A percentile compares a stretch with the other conserved stretches of the same genome.
phyloP scores from a whole-genome alignment of 2,888 invertebrate genomes.

The Lobophora halterata region DNA sequence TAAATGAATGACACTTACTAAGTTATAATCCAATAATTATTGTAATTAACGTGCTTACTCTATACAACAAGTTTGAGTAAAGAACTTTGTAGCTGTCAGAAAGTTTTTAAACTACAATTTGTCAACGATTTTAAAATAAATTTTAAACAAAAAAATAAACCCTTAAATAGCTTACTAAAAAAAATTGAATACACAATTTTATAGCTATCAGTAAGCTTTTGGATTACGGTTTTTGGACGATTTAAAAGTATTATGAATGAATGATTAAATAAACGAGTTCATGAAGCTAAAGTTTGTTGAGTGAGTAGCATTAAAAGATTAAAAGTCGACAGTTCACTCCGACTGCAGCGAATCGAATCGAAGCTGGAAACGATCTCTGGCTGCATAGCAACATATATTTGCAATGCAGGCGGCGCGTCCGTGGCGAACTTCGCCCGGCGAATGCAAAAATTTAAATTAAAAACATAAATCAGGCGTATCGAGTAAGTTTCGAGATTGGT shows the following conservation, averaged over 20 bases:
- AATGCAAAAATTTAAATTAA: slow-evolving; percentile 83
- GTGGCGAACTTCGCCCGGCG: slow-evolving; percentile 72
- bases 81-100: too few relatives aligned
- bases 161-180: slow-evolving; percentile 28
- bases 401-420: slow-evolving; percentile 77
- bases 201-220: slow-evolving; percentile 1
- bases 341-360: slow-evolving; percentile 66
- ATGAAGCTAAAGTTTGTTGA: slow-evolving; percentile 65
- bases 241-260: slow-evolving; percentile 10
- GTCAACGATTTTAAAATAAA: too few relatives aligned
- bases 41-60: too few relatives aligned
- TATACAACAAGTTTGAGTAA: too few relatives aligned
- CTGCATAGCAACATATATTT: slow-evolving; percentile 72
- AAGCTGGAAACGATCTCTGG: slow-evolving; percentile 67
- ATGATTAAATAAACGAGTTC: slow-evolving; percentile 48
- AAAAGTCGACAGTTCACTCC: slow-evolving; percentile 74
- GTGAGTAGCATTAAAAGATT: slow-evolving; percentile 80
- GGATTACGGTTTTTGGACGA: slow-evolving; percentile 2
- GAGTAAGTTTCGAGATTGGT: slow-evolving; percentile 77
- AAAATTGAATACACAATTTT: slow-evolving; percentile 15
- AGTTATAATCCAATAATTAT: too few relatives aligned
- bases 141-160: slow-evolving; percentile 46
- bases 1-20: slow-evolving; percentile 5
- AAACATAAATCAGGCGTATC: slow-evolving; percentile 81
- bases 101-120: too few relatives aligned